phyloP scores from a whole-genome alignment of 2,888 invertebrate species.

The Dasysyrphus albostriatus region DNA sequence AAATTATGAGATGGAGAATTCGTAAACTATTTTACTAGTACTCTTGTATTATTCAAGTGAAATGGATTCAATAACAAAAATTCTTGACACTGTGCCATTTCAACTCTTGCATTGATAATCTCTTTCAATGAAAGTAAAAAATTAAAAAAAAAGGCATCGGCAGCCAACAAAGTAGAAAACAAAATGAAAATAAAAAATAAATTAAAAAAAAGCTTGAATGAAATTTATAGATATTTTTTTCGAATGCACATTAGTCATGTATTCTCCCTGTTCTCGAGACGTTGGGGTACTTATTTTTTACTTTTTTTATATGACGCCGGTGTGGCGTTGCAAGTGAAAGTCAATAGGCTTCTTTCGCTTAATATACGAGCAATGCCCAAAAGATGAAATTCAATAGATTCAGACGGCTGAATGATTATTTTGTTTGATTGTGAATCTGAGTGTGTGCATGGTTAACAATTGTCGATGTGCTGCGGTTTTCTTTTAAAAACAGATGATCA shows the following conservation, averaged over 20 bases:
- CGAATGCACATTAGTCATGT: slow-evolving; percentile 33
- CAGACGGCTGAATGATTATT: not conserved
- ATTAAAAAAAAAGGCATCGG: not conserved
- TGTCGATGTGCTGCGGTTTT: not conserved
- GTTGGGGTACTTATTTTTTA: slow-evolving; percentile 10
- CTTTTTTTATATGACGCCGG: not conserved
- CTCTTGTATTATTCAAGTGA: not conserved
- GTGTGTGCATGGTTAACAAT: not conserved
- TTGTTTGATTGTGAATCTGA: not conserved
- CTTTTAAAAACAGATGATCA: not conserved
- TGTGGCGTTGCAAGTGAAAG: slow-evolving; percentile 18
- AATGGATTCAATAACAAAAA: not conserved
- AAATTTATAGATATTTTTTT: not conserved
- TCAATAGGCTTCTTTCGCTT: not conserved
- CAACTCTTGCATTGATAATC: slow-evolving; percentile 30
- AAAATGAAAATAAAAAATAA: slow-evolving; percentile 20
- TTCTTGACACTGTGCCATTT: slow-evolving; percentile 31
- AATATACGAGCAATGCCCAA: not conserved
- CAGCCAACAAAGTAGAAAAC: slow-evolving; percentile 24
- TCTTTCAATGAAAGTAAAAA: slow-evolving; percentile 31
- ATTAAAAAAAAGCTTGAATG: slow-evolving; percentile 12
- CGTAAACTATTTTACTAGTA: not conserved
- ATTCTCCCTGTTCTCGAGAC: slow-evolving; percentile 19
- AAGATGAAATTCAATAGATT: slow-evolving; percentile 2
- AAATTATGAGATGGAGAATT: not conserved